Percentiles rank a stretch among this genome's conserved stretches.
Evolutionary conservation across 2,797 vertebrate genomes (phyloP).

Genomic region (Lindbergichthys nudifrons): DNA sequence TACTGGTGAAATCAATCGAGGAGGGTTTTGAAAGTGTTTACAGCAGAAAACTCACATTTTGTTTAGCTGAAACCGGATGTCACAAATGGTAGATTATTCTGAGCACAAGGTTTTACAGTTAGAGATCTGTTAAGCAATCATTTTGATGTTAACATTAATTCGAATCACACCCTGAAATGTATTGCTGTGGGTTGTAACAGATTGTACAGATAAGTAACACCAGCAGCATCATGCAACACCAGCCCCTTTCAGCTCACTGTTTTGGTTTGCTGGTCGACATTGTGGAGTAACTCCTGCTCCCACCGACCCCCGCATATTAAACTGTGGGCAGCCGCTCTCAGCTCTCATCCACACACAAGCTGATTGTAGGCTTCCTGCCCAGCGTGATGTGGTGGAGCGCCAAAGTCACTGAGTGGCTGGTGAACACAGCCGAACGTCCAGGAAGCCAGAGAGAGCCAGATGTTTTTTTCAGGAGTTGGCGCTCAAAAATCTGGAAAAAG

Average conservation of each 20-base stretch:
- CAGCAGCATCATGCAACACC: background rate
- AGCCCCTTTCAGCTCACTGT: slow-evolving; percentile 2
- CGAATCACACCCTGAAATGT: background rate
- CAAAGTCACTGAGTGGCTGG: slow-evolving; percentile 68
- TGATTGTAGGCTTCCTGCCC: slow-evolving; percentile 64
- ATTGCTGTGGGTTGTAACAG: background rate
- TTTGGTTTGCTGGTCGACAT: slow-evolving; percentile 25
- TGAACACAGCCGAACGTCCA: slow-evolving; percentile 61
- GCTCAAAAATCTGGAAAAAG: slow-evolving; percentile 14
- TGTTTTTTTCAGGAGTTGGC: slow-evolving; percentile 69
- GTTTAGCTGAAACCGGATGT: slow-evolving; percentile 30
- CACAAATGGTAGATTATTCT: slow-evolving; percentile 14
- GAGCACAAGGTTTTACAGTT: background rate
- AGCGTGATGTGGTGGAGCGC: slow-evolving; percentile 53
- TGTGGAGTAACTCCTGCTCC: slow-evolving; percentile 34
- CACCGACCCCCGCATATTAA: slow-evolving; percentile 15
- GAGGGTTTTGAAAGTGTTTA: slow-evolving; percentile 21
- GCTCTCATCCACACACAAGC: slow-evolving; percentile 45
- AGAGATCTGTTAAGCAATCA: background rate
- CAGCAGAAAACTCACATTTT: slow-evolving; percentile 25
- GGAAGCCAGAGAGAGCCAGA: slow-evolving; percentile 63
- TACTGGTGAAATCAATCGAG: slow-evolving; percentile 24
- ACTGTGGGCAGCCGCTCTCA: slow-evolving; percentile 34
- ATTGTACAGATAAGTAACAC: background rate
- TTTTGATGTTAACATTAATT: background rate